Evolutionary conservation across 2,888 invertebrate species (phyloP).

Genomic region (Machimus atricapillus): DNA sequence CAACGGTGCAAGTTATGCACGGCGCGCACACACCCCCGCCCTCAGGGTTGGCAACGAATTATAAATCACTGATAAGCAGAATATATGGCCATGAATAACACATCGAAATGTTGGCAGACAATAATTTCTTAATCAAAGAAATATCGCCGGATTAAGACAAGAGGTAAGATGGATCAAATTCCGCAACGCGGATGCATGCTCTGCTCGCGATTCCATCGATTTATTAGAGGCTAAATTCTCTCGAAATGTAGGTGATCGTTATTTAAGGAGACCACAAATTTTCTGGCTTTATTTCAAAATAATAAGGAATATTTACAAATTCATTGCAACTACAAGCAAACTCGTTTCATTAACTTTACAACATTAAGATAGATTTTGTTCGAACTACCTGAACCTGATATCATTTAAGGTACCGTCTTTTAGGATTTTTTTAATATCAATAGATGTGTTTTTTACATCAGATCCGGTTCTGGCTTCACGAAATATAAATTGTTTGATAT

Average conservation of each 20-base stretch:
- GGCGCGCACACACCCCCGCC: neutral
- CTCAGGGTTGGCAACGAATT: neutral
- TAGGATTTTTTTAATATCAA: no score
- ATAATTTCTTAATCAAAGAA: neutral
- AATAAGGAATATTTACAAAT: no score
- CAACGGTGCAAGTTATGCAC: neutral
- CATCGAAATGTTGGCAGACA: neutral
- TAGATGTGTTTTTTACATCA: no score
- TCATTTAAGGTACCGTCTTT: no score
- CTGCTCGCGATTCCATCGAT: neutral
- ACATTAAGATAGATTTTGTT: no score
- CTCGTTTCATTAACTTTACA: no score
- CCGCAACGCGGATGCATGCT: neutral
- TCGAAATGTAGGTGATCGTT: neutral
- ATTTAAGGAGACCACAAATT: no score
- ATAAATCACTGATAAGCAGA: neutral
- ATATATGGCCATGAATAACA: neutral
- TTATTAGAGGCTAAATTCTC: neutral
- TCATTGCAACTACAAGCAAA: no score
- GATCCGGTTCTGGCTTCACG: no score
- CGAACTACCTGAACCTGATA: no score
- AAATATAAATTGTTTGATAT: no score
- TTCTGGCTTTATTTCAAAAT: no score
- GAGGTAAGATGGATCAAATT: neutral
- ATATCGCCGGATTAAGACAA: neutral